Percentiles rank a stretch among this genome's conserved stretches.
phyloP scores from a whole-genome alignment of 92 coral and sea anemone genomes.

The Zoanthus sociatus region DNA sequence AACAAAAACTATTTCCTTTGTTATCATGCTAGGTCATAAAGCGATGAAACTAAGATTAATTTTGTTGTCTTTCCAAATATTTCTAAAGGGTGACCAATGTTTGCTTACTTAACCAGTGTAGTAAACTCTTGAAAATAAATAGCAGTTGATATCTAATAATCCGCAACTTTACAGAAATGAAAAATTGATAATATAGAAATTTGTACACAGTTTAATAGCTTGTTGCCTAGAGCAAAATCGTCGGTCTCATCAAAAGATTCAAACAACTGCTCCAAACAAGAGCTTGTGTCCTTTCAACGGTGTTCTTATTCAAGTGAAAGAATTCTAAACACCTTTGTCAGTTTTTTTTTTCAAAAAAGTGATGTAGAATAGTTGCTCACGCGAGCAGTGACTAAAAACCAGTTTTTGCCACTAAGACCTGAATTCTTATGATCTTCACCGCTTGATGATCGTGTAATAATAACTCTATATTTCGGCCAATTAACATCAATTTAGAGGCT shows the following conservation, averaged over 20 bases:
- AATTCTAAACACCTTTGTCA: background rate
- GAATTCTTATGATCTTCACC: constrained; percentile 38
- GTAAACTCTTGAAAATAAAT: constrained; percentile 36
- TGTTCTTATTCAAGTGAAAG: background rate
- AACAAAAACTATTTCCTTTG: constrained; percentile 5
- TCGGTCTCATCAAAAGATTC: constrained; percentile 46
- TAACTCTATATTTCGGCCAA: constrained; percentile 47
- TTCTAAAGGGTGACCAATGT: constrained; percentile 36
- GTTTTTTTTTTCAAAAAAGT: background rate
- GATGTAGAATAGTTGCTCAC: background rate
- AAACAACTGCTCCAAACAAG: constrained; percentile 14
- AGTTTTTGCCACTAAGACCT: constrained; percentile 13
- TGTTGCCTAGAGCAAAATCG: constrained; percentile 40
- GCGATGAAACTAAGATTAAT: constrained; percentile 11
- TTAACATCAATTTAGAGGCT: constrained; percentile 44
- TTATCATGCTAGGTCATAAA: constrained; percentile 5
- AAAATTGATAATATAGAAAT: constrained; percentile 38
- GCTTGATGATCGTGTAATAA: constrained; percentile 37
- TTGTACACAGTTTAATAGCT: constrained; percentile 35
- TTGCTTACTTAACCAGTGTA: constrained; percentile 55
- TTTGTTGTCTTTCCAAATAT: constrained; percentile 40
- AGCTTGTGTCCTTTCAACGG: constrained; percentile 14
- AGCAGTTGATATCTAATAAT: constrained; percentile 40
- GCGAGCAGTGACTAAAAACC: background rate
- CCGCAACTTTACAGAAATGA: constrained; percentile 34